A percentile compares a stretch with the other conserved stretches of the same genome.
Evolutionary conservation across 2,113 vertebrate species (phyloP).

Genomic region (Forbesichthys agassizii): DNA sequence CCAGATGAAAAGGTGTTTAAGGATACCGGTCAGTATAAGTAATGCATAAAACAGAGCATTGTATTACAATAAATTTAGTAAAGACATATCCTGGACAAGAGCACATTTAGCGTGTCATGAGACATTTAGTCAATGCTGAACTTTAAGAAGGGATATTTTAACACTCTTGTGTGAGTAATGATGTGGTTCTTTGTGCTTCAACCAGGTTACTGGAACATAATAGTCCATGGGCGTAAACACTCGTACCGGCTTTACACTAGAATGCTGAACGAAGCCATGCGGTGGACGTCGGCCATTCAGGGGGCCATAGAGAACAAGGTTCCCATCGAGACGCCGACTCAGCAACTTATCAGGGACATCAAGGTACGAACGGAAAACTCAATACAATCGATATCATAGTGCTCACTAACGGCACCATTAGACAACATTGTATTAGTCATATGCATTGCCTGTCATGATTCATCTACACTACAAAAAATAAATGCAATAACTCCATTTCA

Average conservation of each 20-base stretch:
- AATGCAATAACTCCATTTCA: slow-evolving; percentile 45
- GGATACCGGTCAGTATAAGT: slow-evolving; percentile 81
- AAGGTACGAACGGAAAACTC: slow-evolving; percentile 75
- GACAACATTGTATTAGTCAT: neutral
- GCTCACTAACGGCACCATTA: neutral
- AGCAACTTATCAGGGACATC: slow-evolving; percentile 92
- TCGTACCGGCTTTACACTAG: slow-evolving; percentile 90
- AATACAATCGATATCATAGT: neutral
- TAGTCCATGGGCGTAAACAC: slow-evolving; percentile 88
- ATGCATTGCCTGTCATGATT: neutral
- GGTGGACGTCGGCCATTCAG: slow-evolving; percentile 89
- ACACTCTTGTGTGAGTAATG: too few relatives aligned
- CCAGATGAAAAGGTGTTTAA: slow-evolving; percentile 89
- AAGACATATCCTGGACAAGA: neutral
- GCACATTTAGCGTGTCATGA: too few relatives aligned
- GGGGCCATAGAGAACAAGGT: slow-evolving; percentile 91
- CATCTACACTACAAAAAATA: neutral
- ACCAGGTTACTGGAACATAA: slow-evolving; percentile 89
- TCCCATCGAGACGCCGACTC: slow-evolving; percentile 92
- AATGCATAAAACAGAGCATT: too few relatives aligned
- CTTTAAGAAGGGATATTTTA: too few relatives aligned
- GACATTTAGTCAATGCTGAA: too few relatives aligned
- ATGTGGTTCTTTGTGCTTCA: neutral
- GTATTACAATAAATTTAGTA: too few relatives aligned
- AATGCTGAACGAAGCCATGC: slow-evolving; percentile 88